These are phyloP conservation scores for Agrotis clavis DNA, from an alignment of 2,888 invertebrate genomes.

Conservation along the genomic window DNA sequence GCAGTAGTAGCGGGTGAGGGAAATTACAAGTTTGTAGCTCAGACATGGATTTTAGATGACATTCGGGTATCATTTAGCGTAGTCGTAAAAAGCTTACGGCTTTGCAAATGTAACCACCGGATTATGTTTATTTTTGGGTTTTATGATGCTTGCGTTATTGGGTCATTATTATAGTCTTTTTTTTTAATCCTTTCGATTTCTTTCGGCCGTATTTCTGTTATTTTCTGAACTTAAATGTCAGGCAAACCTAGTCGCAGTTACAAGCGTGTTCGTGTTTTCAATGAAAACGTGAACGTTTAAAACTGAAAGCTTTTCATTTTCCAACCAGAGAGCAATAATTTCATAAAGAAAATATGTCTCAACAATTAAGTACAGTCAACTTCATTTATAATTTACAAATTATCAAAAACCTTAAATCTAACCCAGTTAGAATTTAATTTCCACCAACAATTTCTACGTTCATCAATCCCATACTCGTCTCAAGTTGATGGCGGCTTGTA, in stretches of 20 bases:
- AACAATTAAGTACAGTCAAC: conserved; percentile 17
- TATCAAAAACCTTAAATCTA: not conserved
- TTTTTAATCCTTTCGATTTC: conserved; percentile 15
- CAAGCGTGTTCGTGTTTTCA: not conserved
- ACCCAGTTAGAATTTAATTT: not conserved
- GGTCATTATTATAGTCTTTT: not conserved
- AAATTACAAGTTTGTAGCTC: conserved; percentile 40
- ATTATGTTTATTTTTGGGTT: conserved; percentile 31
- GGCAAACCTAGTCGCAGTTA: not conserved
- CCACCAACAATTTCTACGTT: not conserved
- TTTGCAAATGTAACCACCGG: conserved; percentile 36
- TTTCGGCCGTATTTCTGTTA: not conserved
- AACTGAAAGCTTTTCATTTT: no score
- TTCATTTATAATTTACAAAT: conserved; percentile 10
- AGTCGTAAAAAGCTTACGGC: conserved; percentile 37
- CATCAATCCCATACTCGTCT: conserved; percentile 11
- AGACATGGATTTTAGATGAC: conserved; percentile 29
- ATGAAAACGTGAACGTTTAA: no score
- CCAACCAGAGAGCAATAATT: not conserved
- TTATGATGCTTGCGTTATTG: conserved; percentile 24
- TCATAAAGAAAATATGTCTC: not conserved
- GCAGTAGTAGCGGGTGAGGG: conserved; percentile 4
- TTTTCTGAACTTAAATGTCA: not conserved
- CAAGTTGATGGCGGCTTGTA: conserved; percentile 28
- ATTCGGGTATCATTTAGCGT: conserved; percentile 43